Base-by-base conservation (phyloP, 23 tunicate species). In the Halocynthia roretzi region DNA sequence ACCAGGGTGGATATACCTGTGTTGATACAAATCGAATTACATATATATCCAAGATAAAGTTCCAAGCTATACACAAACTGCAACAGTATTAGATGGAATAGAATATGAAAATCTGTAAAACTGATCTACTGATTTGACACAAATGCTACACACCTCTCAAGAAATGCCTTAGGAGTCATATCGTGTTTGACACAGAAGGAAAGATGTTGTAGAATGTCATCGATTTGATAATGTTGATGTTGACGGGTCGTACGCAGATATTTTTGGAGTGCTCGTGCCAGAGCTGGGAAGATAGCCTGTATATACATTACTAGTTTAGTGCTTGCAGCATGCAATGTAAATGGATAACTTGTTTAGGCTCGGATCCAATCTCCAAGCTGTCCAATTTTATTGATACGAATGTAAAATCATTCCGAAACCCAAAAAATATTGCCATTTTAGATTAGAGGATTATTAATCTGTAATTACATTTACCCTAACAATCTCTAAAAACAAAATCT, bases 221-320 rank as follows among this genome's bases (percentile, higher is more conserved):
- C 96, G 23, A 94, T 82, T 40, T 84, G 72, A 63, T 94, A 94
- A 74, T 94, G 99, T 52, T 85, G 99, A 72, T 94, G 94, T 68
- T 94, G 99, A 22, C 99, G 64, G 10, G 99, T 94, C 8, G 99
- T 94, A 60, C 99, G 87, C 17, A 94, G 85, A 58, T 88, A 94
- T 75, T 94, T 94, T 74, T 94, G 99, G 54, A 94, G 54, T 9
- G 99, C 81, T 56, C 99, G 81, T 9, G 99, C 99, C 12, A 94
- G 71, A 7, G 99, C 94, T 11, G 99, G 99, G 72, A 94, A 94
- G 8, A 94, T 86, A 7, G 85, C 94, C 95, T 94, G 85, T 12
- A 66, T 55, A 21, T 5, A 51, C 15, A 65, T 4, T 15, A 44
- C 21, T 18, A 67, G 4, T 67, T 67, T 15, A 15, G 18, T 10